Conservation (phyloP, 2,888 invertebrate species). For the Spicauda simplicius region DNA sequence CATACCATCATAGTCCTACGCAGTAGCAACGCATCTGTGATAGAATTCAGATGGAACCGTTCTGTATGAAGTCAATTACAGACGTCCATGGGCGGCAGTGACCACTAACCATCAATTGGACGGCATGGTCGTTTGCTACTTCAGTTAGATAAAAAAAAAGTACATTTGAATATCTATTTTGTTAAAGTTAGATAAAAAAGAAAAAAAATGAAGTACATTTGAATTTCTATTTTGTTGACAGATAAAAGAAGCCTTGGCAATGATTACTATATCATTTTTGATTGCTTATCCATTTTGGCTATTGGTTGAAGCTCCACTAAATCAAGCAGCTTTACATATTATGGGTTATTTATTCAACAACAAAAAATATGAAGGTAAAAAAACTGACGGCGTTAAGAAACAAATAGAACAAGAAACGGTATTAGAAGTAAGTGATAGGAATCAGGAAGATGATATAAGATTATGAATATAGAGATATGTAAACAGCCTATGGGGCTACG, state of each 20-base stretch:
- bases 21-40: no score
- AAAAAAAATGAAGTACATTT: no score
- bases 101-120: no score
- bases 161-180: no score
- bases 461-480: conserved; percentile 6
- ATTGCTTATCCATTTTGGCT: conserved; percentile 53
- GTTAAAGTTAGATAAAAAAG: no score
- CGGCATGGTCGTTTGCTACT: no score
- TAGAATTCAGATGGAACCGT: no score
- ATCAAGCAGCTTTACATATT: conserved; percentile 9
- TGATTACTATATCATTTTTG: conserved; percentile 54
- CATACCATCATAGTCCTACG: no score
- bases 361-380: not conserved
- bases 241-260: conserved; percentile 52
- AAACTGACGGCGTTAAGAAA: not conserved
- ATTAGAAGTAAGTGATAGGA: not conserved
- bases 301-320: conserved; percentile 56
- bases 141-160: no score
- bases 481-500: no score
- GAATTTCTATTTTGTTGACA: conserved; percentile 43
- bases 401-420: not conserved
- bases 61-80: no score
- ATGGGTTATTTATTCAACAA: conserved; percentile 1
- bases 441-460: not conserved
- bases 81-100: no score